These are phyloP conservation scores for Megathymus violae DNA, from an alignment of 1,140 invertebrate genomes.

Conservation along the genomic window DNA sequence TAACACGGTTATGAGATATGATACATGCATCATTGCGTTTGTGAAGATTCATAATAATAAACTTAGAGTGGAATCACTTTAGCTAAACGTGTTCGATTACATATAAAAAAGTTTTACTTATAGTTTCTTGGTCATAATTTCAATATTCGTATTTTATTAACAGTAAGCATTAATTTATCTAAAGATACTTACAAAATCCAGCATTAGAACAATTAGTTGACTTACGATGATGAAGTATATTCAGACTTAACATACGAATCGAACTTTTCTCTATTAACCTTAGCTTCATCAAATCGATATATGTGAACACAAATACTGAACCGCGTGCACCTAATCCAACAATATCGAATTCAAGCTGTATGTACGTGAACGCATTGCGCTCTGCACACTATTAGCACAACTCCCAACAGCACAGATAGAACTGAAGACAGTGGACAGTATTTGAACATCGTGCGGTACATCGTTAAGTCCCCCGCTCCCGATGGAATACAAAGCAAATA, in stretches of 20 bases:
- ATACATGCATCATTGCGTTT: background rate
- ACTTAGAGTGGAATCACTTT: background rate
- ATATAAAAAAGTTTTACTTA: background rate
- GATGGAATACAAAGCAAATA: constrained; percentile 61
- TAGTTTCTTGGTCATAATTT: no score
- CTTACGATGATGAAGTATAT: no score
- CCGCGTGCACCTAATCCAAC: background rate
- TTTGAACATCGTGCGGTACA: constrained; percentile 17
- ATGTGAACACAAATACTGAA: background rate
- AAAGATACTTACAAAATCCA: background rate
- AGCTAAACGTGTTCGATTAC: background rate
- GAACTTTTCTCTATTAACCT: no score
- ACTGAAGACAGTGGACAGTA: constrained; percentile 42
- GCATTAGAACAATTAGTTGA: no score
- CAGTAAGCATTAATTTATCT: background rate
- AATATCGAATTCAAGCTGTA: constrained; percentile 5
- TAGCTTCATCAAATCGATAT: no score
- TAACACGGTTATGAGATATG: constrained; percentile 2
- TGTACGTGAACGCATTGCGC: constrained; percentile 1
- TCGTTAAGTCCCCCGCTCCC: constrained; percentile 37
- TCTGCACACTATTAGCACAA: constrained; percentile 37
- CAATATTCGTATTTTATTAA: background rate
- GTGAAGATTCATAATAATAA: background rate
- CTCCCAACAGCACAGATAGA: constrained; percentile 38
- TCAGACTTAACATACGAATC: no score